Percentiles rank a stretch among this genome's conserved stretches.
These are phyloP conservation scores for Galago senegalensis DNA, from an alignment of 2,797 vertebrate genomes.

Conservation along the genomic window DNA sequence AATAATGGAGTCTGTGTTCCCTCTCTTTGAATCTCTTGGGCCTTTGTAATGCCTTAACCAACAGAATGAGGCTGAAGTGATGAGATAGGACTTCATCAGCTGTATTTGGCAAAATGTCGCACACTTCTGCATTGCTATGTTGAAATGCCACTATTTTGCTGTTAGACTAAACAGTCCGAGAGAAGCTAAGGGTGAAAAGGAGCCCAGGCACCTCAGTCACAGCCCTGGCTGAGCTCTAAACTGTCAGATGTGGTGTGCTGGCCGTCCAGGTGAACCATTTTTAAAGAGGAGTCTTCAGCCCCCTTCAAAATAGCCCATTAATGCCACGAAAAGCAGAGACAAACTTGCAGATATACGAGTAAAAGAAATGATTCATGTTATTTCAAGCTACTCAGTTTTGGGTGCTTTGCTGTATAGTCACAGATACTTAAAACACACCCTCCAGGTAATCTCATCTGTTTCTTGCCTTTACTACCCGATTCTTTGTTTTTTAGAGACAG, in stretches of 20 bases:
- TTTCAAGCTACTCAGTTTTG: neutral
- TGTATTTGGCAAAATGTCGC: neutral
- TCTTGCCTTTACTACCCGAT: neutral
- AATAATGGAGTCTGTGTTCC: neutral
- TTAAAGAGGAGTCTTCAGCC: neutral
- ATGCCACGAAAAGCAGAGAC: neutral
- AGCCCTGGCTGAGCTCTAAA: neutral
- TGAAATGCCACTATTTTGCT: neutral
- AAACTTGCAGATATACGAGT: neutral
- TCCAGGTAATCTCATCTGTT: neutral
- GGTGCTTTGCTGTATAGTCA: neutral
- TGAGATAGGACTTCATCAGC: neutral
- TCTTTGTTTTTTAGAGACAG: too few species aligned
- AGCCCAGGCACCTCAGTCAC: neutral
- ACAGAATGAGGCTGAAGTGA: neutral
- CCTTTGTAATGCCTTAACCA: neutral
- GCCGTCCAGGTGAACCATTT: neutral
- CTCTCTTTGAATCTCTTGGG: neutral
- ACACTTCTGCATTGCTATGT: neutral
- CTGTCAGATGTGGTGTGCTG: neutral
- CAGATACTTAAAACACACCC: neutral
- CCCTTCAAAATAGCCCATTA: neutral
- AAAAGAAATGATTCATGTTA: neutral
- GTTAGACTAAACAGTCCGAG: neutral
- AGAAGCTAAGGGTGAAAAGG: neutral